phyloP scores from a whole-genome alignment of 2,888 invertebrate species.

The Drosophila merina region DNA sequence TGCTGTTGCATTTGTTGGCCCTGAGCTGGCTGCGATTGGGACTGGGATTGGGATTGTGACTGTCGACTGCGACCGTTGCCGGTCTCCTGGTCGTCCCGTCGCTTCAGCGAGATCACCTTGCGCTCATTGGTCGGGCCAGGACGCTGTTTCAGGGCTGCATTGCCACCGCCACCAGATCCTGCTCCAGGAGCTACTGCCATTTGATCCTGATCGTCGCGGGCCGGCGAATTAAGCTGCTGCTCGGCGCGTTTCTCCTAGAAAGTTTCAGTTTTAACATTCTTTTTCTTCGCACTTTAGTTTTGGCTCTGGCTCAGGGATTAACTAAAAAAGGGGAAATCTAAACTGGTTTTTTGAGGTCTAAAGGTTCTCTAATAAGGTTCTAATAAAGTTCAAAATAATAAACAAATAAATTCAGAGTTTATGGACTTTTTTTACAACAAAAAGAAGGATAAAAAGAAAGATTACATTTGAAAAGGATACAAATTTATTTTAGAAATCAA shows the following conservation, averaged over 20 bases:
- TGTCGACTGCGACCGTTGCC: constrained; percentile 50
- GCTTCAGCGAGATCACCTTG: constrained; percentile 83
- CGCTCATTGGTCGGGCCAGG: constrained; percentile 72
- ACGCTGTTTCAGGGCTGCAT: constrained; percentile 45
- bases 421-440: too few species aligned
- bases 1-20: constrained; percentile 71
- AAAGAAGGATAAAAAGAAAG: too few species aligned
- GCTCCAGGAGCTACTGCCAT: constrained; percentile 1
- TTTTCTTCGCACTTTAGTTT: neutral
- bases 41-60: constrained; percentile 19
- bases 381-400: neutral
- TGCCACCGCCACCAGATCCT: constrained; percentile 28
- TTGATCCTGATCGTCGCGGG: constrained; percentile 50
- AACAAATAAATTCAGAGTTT: too few species aligned
- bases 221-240: constrained; percentile 59
- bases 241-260: constrained; percentile 77
- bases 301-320: neutral
- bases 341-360: neutral
- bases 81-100: constrained; percentile 66
- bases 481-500: too few species aligned
- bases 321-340: neutral
- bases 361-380: neutral
- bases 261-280: constrained; percentile 1
- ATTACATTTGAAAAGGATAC: too few species aligned
- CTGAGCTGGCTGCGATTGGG: constrained; percentile 70